Evolutionary conservation across 2,113 vertebrate species (phyloP).

Genomic region (Gorsachius goisagi): DNA sequence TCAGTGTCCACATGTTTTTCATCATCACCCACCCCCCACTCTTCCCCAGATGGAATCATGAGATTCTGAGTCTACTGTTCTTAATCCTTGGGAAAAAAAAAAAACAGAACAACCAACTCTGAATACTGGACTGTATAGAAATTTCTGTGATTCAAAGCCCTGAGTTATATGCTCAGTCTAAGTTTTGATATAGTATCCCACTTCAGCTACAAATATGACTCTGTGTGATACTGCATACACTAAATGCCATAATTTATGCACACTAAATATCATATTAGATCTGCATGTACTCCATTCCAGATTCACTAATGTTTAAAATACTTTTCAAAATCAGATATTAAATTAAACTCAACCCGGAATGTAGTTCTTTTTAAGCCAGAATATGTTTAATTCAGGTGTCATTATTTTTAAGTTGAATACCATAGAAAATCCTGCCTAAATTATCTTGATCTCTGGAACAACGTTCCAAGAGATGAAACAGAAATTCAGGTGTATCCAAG

Average conservation of each 20-base stretch:
- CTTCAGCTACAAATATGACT: background rate
- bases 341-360: background rate
- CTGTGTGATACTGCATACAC: background rate
- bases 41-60: background rate
- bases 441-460: background rate
- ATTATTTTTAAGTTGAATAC: background rate
- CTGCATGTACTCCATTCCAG: background rate
- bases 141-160: background rate
- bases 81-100: background rate
- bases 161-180: accelerated
- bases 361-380: background rate
- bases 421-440: background rate
- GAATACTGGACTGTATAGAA: background rate
- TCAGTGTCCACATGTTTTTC: background rate
- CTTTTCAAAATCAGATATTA: background rate
- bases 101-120: too few species aligned
- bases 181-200: background rate
- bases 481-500: background rate
- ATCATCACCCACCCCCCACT: too few species aligned
- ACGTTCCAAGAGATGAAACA: background rate
- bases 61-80: background rate
- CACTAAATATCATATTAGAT: background rate
- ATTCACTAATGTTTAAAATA: background rate
- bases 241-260: background rate
- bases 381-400: background rate